Evolutionary conservation across 2,797 vertebrate genomes (phyloP).

Genomic region (Anguilla megastoma): DNA sequence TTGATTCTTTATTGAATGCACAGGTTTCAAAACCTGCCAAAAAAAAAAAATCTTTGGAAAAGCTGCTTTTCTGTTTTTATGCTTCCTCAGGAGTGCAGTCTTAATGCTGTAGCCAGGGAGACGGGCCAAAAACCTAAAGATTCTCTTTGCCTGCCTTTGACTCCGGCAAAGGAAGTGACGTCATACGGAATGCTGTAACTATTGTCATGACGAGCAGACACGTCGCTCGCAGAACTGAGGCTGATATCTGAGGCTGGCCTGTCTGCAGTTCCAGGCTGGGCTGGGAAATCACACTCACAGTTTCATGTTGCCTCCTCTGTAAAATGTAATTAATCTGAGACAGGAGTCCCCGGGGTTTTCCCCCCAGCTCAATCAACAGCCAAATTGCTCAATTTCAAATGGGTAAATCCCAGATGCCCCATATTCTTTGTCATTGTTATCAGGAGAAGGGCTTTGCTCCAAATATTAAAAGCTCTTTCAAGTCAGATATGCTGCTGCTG

Average conservation of each 20-base stretch:
- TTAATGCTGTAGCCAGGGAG: no score
- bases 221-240: conserved; percentile 70
- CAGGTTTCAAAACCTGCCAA: background rate
- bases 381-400: conserved; percentile 71
- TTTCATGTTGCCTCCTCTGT: conserved; percentile 72
- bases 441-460: conserved; percentile 42
- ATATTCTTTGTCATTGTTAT: conserved; percentile 57
- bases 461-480: conserved; percentile 63
- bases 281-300: conserved; percentile 65
- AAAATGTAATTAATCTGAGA: conserved; percentile 80
- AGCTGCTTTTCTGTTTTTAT: background rate
- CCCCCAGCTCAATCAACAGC: conserved; percentile 69
- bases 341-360: conserved; percentile 65
- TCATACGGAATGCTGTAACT: conserved; percentile 57
- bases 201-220: conserved; percentile 65
- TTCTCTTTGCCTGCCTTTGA: conserved; percentile 46
- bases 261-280: conserved; percentile 54
- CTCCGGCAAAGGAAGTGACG: conserved; percentile 62
- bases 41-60: background rate
- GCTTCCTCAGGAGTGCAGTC: no score
- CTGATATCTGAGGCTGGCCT: conserved; percentile 67
- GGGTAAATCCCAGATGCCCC: conserved; percentile 67
- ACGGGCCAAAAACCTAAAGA: background rate
- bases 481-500: conserved; percentile 61
- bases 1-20: background rate